Evolutionary conservation across 2,797 vertebrate genomes (phyloP).

Genomic region (Enteromius radiatus): DNA sequence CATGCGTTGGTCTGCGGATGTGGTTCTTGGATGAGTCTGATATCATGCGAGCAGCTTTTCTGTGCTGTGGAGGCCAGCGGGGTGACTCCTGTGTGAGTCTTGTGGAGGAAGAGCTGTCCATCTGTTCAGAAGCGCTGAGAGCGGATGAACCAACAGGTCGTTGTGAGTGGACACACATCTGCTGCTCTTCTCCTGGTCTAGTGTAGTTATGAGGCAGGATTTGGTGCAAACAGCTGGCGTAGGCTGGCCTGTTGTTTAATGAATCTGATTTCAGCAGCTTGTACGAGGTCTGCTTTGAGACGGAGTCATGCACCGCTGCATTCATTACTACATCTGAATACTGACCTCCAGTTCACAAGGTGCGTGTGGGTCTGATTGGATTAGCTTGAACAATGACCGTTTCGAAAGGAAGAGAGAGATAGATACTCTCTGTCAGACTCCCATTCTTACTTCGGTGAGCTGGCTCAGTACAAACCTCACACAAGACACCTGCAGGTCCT

Average conservation of each 20-base stretch:
- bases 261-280: slow-evolving; percentile 4
- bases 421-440: neutral
- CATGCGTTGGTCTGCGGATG: neutral
- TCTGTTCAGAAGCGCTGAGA: slow-evolving; percentile 45
- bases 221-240: neutral
- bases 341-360: neutral
- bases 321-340: neutral
- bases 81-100: slow-evolving; percentile 14
- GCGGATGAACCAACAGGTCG: slow-evolving; percentile 12
- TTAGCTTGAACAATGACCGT: neutral
- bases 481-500: neutral
- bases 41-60: neutral
- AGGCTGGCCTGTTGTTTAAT: neutral
- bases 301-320: neutral
- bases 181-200: neutral
- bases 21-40: neutral
- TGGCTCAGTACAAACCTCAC: neutral
- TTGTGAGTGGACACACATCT: slow-evolving; percentile 11
- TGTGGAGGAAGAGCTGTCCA: slow-evolving; percentile 21
- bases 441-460: neutral
- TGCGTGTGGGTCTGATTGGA: neutral
- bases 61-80: neutral
- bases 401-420: neutral
- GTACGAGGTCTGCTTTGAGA: neutral
- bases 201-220: neutral